A percentile compares a stretch with the other conserved stretches of the same genome.
These are phyloP conservation scores for Holacanthella duospinosa DNA, from an alignment of 2,888 invertebrate species.

Conservation along the genomic window DNA sequence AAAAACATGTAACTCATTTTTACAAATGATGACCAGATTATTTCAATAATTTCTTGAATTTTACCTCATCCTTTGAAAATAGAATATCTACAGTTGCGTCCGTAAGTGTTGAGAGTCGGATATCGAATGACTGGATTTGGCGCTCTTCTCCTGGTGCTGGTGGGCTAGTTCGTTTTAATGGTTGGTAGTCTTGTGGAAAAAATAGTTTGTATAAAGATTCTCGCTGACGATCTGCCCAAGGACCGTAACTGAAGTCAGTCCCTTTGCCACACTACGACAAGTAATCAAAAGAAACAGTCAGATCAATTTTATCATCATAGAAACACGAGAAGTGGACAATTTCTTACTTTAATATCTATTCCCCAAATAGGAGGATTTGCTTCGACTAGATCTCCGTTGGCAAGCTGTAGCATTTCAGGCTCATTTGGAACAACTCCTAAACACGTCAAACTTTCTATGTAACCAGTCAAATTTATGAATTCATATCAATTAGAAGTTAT, in stretches of 20 bases:
- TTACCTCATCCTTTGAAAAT: conserved; percentile 74
- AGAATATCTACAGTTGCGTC: conserved; percentile 92
- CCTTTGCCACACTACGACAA: conserved; percentile 73
- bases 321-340: neutral
- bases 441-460: neutral
- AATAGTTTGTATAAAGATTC: conserved; percentile 92
- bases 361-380: conserved; percentile 92
- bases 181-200: conserved; percentile 77
- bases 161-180: conserved; percentile 60
- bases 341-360: conserved; percentile 66
- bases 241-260: conserved; percentile 93
- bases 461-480: neutral
- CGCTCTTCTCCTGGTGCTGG: conserved; percentile 79
- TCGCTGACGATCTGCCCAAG: conserved; percentile 96
- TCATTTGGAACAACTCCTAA: conserved; percentile 73
- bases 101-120: conserved; percentile 76
- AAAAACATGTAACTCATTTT: neutral
- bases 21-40: neutral
- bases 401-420: conserved; percentile 75
- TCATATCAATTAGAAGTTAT: neutral
- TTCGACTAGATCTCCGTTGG: conserved; percentile 86
- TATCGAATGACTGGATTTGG: conserved; percentile 82
- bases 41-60: neutral
- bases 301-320: neutral
- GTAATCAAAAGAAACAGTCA: conserved; percentile 5